Base-by-base conservation (phyloP, 2,113 vertebrate genomes). In the Caloenas nicobarica region DNA sequence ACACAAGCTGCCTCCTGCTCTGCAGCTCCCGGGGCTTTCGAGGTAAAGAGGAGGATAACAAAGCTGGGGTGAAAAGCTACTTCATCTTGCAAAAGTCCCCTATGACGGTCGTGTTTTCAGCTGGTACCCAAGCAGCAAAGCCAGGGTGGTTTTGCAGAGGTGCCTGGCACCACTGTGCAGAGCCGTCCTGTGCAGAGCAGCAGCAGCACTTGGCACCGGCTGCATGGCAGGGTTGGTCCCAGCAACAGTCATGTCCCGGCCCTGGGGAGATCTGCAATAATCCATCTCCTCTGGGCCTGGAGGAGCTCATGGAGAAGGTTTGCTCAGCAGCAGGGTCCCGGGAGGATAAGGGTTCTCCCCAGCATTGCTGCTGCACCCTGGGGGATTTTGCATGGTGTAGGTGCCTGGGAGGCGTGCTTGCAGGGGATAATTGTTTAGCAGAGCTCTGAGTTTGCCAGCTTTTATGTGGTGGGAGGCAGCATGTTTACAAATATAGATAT, bases 121-220 rank as follows among this genome's bases (percentile, higher is more conserved):
- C 65, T 36, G 44, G 29, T 56, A 29, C 17, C 10, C 48, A 33
- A 80, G 44, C 71, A 80, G 57, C 53, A 50, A 48, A 89, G 26
- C 19, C 33, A 16, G 46, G 26, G 31, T 4, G 31, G 36, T 69
- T 73, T 78, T 34, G 38, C 2, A 2, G 81, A 51, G 56, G 40
- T 64, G 60, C 10, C 14, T 1, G 2, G 48, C 0, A 0, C 5
- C 8, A 65, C 38, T 0, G 0, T 2, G 38, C 11, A 38, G 46
- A 44, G 44, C 28, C 46, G 6, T 6, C 21, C 38, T 0, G 0
- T 2, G 38, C 11, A 38, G 46, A 44, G 44, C 28, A 36, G 7
- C 9, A 3, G 26, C n/a, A n/a, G 48, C 5, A 0, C 50, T 54
- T 0, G 1, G 29, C 31, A 23, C 61, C 0, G 8, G 29, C 57